Conservation (phyloP, 2,888 invertebrate species). For the Diarsia mendica region DNA sequence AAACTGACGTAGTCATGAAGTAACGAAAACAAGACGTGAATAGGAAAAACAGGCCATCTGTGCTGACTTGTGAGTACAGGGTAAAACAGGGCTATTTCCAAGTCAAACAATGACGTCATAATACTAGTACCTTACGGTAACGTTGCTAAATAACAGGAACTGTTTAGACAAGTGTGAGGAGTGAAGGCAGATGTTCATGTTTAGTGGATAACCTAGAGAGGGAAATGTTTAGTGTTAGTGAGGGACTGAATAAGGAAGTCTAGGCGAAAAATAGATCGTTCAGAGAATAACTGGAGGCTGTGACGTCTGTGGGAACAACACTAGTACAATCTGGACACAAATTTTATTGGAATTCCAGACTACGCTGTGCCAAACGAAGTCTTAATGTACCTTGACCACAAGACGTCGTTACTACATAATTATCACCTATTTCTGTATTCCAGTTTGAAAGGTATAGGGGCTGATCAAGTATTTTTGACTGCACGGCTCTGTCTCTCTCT, state of each 20-base stretch:
- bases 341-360: neutral
- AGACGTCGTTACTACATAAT: too few species aligned
- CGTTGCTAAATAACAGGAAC: slow-evolving; percentile 22
- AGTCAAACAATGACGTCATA: slow-evolving; percentile 35
- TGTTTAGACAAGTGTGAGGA: slow-evolving; percentile 34
- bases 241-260: neutral
- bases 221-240: slow-evolving; percentile 9
- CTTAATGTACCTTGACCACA: neutral
- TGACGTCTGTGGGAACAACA: neutral
- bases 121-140: neutral
- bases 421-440: too few species aligned
- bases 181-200: slow-evolving; percentile 9
- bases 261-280: neutral
- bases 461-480: neutral
- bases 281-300: neutral
- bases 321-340: neutral
- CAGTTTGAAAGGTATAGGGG: neutral
- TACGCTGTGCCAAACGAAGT: neutral
- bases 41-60: slow-evolving; percentile 31
- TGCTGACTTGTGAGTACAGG: slow-evolving; percentile 26
- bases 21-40: slow-evolving; percentile 36
- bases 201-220: neutral
- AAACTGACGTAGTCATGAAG: slow-evolving; percentile 34
- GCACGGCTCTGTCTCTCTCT: too few species aligned
- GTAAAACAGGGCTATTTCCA: slow-evolving; percentile 15